A percentile compares a stretch with the other conserved stretches of the same genome.
phyloP scores from a whole-genome alignment of 2,888 invertebrate species.

The Drosophila kanekoi region DNA sequence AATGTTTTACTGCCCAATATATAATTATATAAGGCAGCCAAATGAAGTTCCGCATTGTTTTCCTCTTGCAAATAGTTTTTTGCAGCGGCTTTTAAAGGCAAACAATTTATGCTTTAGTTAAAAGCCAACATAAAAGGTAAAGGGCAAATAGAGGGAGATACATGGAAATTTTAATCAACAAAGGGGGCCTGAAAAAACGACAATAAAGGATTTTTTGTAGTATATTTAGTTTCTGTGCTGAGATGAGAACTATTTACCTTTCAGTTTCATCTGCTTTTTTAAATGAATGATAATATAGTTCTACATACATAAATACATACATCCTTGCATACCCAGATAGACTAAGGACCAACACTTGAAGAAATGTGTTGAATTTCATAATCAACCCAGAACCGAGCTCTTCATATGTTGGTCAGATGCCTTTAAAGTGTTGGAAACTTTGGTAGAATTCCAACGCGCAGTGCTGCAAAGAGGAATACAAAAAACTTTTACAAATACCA shows the following conservation, averaged over 20 bases:
- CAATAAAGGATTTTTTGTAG: too few relatives aligned
- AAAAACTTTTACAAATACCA: not conserved
- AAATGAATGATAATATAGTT: too few relatives aligned
- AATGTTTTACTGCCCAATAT: constrained; percentile 29
- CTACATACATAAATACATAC: too few relatives aligned
- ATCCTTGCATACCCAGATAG: too few relatives aligned
- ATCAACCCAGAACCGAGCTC: too few relatives aligned
- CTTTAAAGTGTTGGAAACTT: not conserved
- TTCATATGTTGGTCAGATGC: not conserved
- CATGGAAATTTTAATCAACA: not conserved
- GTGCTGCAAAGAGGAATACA: not conserved
- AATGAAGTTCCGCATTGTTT: constrained; percentile 3
- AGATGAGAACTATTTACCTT: too few relatives aligned
- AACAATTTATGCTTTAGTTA: not conserved
- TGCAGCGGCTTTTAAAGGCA: constrained; percentile 2
- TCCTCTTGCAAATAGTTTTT: constrained; percentile 16
- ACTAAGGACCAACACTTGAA: not conserved
- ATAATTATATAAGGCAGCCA: not conserved
- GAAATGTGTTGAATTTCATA: not conserved
- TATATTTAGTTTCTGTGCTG: too few relatives aligned
- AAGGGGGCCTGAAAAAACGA: too few relatives aligned
- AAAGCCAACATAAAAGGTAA: not conserved
- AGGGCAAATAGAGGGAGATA: too few relatives aligned
- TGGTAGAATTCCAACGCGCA: not conserved
- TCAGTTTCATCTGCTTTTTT: too few relatives aligned